These are phyloP conservation scores for Bombus vancouverensis DNA, from an alignment of 1,140 invertebrate genomes.

Conservation along the genomic window DNA sequence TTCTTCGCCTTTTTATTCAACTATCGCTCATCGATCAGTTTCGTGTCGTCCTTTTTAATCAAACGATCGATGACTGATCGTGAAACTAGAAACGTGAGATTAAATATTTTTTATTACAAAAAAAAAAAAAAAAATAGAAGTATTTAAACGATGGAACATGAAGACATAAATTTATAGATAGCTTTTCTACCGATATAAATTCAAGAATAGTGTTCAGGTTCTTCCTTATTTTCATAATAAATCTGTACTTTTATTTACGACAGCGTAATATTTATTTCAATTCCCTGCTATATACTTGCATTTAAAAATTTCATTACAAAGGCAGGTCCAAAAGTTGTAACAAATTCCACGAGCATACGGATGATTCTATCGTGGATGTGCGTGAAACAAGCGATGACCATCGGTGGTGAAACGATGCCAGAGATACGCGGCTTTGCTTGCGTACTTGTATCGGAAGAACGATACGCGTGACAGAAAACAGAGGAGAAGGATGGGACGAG, in stretches of 20 bases:
- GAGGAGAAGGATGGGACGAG: neutral
- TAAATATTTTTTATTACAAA: neutral
- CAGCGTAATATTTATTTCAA: neutral
- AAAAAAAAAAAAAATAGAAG: neutral
- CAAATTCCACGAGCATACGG: neutral
- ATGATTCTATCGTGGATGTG: neutral
- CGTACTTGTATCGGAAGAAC: neutral
- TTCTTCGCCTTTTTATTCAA: neutral
- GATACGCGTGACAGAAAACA: neutral
- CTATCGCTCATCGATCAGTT: neutral
- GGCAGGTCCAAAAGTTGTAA: neutral
- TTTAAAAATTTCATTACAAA: too few relatives aligned
- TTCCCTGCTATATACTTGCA: too few relatives aligned
- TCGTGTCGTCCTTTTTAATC: neutral
- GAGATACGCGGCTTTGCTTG: slow-evolving; percentile 20
- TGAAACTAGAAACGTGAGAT: neutral
- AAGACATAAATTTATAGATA: neutral
- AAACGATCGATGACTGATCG: neutral
- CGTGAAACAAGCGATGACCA: slow-evolving; percentile 28
- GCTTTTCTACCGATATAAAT: neutral
- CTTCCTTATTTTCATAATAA: neutral
- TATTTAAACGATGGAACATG: neutral
- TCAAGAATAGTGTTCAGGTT: neutral
- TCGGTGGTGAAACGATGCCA: slow-evolving; percentile 26
- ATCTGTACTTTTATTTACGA: neutral